phyloP scores from a whole-genome alignment of 2,113 vertebrate species.

The Urocynchramus pylzowi region DNA sequence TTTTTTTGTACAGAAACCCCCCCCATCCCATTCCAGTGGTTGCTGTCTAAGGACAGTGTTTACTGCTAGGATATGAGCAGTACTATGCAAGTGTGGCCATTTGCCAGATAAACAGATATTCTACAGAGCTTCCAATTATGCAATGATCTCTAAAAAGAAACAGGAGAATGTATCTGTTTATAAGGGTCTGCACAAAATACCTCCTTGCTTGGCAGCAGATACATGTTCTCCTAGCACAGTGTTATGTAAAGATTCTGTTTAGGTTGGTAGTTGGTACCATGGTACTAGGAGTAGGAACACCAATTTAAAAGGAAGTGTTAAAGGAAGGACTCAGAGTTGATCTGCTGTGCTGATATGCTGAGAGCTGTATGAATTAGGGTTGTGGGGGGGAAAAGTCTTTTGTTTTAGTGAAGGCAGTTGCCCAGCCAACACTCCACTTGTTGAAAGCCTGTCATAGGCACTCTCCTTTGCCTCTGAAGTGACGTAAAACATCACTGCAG shows the following conservation, averaged over 20 bases:
- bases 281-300: not conserved
- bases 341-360: not conserved
- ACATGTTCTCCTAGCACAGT: not conserved
- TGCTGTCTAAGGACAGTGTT: constrained; percentile 37
- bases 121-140: constrained; percentile 58
- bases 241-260: constrained; percentile 24
- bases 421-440: not conserved
- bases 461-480: not conserved
- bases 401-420: not conserved
- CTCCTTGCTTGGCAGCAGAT: constrained; percentile 32
- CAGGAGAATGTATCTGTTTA: constrained; percentile 56
- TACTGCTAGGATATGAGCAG: constrained; percentile 19
- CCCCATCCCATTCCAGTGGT: not conserved
- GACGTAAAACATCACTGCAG: not conserved
- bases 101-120: constrained; percentile 62
- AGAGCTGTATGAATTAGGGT: not conserved
- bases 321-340: not conserved
- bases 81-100: constrained; percentile 36
- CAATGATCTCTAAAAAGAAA: constrained; percentile 54
- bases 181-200: constrained; percentile 45
- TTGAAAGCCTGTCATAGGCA: not conserved
- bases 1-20: not conserved
- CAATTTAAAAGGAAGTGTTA: not conserved
- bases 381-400: not conserved
- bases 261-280: not conserved